A percentile compares a stretch with the other conserved stretches of the same genome.
These are phyloP conservation scores for Odocoileus virginianus DNA, from an alignment of 2,113 vertebrate species.

Conservation along the genomic window DNA sequence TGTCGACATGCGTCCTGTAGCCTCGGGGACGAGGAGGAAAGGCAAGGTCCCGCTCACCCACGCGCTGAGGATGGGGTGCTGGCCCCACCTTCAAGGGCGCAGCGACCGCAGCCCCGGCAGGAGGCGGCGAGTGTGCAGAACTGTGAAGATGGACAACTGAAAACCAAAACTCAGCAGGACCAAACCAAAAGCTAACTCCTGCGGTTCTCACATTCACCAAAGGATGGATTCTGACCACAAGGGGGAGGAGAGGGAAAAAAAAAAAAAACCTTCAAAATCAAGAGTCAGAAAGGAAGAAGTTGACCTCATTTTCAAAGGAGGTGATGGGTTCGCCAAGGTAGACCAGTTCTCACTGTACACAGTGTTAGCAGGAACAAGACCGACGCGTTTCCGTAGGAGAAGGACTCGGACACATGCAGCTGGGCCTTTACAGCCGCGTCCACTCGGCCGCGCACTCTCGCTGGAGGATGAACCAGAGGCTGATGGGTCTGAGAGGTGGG, in stretches of 20 bases:
- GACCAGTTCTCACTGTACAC: slow-evolving; percentile 64
- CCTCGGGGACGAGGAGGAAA: slow-evolving; percentile 62
- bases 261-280: slow-evolving; percentile 32
- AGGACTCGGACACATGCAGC: background rate
- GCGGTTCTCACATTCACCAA: slow-evolving; percentile 24
- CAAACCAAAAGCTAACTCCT: slow-evolving; percentile 36
- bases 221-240: slow-evolving; percentile 40
- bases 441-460: rapidly evolving
- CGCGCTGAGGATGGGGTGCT: background rate
- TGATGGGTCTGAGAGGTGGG: background rate
- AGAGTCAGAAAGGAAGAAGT: slow-evolving; percentile 48
- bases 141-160: slow-evolving; percentile 36
- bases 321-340: slow-evolving; percentile 53
- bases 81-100: background rate
- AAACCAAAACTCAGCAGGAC: slow-evolving; percentile 46
- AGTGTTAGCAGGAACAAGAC: slow-evolving; percentile 73
- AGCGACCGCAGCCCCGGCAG: background rate
- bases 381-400: slow-evolving; percentile 57
- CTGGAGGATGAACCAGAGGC: rapidly evolving
- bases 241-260: background rate
- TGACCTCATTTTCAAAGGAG: slow-evolving; percentile 46
- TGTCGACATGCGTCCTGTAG: slow-evolving; percentile 38
- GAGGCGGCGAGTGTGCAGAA: background rate
- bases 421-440: background rate
- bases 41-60: slow-evolving; percentile 67